phyloP scores from a whole-genome alignment of 1,140 invertebrate genomes.

The Lutraria rhynchaena region DNA sequence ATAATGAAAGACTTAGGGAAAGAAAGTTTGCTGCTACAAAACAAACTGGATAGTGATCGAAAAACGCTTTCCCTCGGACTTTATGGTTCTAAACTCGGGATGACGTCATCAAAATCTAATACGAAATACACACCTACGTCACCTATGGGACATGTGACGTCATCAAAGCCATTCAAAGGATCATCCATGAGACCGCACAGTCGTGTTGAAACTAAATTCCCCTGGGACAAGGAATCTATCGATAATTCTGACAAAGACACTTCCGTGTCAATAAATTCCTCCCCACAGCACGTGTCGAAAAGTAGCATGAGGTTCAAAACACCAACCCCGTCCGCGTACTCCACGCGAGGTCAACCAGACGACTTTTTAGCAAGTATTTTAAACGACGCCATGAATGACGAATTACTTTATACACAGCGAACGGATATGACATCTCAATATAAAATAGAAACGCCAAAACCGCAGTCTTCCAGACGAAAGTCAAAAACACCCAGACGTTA shows the following conservation, averaged over 20 bases:
- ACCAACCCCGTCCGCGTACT: background rate
- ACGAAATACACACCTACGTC: constrained; percentile 16
- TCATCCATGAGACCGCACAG: background rate
- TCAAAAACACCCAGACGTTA: constrained; percentile 13
- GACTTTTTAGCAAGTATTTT: constrained; percentile 52
- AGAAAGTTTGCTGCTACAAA: constrained; percentile 44
- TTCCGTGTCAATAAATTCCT: background rate
- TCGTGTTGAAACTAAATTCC: constrained; percentile 42
- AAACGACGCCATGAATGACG: constrained; percentile 52
- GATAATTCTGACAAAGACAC: background rate
- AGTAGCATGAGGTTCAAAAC: constrained; percentile 17
- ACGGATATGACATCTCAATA: background rate
- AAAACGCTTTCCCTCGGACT: constrained; percentile 38
- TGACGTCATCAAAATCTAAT: constrained; percentile 3
- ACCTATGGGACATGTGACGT: background rate
- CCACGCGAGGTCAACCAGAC: background rate
- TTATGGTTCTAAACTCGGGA: constrained; percentile 31
- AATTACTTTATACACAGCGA: constrained; percentile 45
- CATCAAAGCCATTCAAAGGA: background rate
- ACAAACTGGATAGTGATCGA: constrained; percentile 39
- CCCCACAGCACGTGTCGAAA: background rate
- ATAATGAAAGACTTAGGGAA: constrained; percentile 59
- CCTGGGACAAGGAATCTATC: constrained; percentile 38
- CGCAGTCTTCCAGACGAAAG: background rate
- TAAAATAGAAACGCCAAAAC: constrained; percentile 7